These are phyloP conservation scores for Toxotes jaculatrix DNA, from an alignment of 2,113 vertebrate species.

Conservation along the genomic window DNA sequence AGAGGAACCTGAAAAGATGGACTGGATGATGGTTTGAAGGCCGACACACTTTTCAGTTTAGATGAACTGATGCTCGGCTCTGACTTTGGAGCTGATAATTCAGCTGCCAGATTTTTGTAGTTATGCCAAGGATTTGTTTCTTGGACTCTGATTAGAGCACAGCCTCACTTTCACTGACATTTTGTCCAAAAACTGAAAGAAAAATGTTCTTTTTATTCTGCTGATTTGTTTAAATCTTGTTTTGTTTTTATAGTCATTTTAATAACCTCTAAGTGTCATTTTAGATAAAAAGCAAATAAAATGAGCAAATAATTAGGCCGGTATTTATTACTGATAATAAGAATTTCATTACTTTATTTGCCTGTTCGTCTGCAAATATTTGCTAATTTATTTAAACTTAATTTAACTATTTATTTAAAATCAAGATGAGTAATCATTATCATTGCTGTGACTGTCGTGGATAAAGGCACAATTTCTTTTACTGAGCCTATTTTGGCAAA, in stretches of 20 bases:
- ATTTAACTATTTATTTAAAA: too few species aligned
- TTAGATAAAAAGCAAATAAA: conserved; percentile 4
- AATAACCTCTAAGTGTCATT: background rate
- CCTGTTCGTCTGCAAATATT: conserved; percentile 7
- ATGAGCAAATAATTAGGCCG: conserved; percentile 11
- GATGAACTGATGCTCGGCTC: conserved; percentile 27
- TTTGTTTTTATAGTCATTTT: background rate
- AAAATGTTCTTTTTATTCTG: background rate
- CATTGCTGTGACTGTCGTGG: conserved; percentile 11
- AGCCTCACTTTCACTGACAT: conserved; percentile 16
- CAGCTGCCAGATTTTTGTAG: conserved; percentile 28
- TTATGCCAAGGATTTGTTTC: conserved; percentile 32
- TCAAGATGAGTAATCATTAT: conserved; percentile 26
- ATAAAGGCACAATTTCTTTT: conserved; percentile 2
- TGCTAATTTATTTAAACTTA: conserved; percentile 26
- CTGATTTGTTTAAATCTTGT: background rate
- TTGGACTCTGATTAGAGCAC: background rate
- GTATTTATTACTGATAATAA: conserved; percentile 40
- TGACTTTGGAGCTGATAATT: conserved; percentile 31
- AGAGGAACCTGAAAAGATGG: conserved; percentile 26
- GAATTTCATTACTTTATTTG: conserved; percentile 12
- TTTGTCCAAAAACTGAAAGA: conserved; percentile 10
- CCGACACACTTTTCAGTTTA: conserved; percentile 6
- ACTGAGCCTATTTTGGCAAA: background rate
- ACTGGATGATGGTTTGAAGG: conserved; percentile 23